Base-by-base conservation (phyloP, 2,888 invertebrate genomes). In the Apomyelois bistriatella region DNA sequence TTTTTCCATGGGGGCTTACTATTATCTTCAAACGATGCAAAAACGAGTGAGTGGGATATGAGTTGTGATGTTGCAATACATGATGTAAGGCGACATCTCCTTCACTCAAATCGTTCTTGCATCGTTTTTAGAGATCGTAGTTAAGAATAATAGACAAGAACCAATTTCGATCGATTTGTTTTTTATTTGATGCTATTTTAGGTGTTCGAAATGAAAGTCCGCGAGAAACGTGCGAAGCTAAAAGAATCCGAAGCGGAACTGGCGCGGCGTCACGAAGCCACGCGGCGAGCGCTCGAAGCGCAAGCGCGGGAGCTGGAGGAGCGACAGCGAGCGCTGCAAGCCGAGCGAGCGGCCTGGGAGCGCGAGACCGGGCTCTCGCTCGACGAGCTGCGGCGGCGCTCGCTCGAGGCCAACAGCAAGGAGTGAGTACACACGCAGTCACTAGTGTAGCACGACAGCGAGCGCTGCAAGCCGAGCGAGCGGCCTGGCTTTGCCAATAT, bases 171-270 rank as follows among this genome's bases (percentile, higher is more conserved):
- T n/a, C 22, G 5, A 22, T 22, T 22, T 22, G 22, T 22, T 22
- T 2, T 3, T 22, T 3, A 22, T 3, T 22, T 22, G 22, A 5
- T 5, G 2, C 5, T 22, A 5, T 40, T 15, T 8, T 68, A 89
- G 90, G 99, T 99, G 61, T 99, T 99, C 85, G 98, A 99, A 82
- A 97, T 97, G 95, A 99, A 99, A 91, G 99, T 96, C 22, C 94
- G 95, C 73, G 99, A 99, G 85, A 98, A 99, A 91, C 96, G 96
- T 77, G 97, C 97, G 73, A 98, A 98, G 84, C 92, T 99, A 68
- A 97, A 97, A 87, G 98, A 99, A 82, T 97, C 98, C 0, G 99
- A 99, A 82, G 92, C 94, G 61, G 98, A 99, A 93, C 88, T 98
- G 72, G 96, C 97, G 76, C 93, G 97, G 78, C 93, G 98, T 66